Percentiles rank a stretch among this genome's conserved stretches.
Evolutionary conservation across 2,113 vertebrate species (phyloP).

Genomic region (Vombatus ursinus): DNA sequence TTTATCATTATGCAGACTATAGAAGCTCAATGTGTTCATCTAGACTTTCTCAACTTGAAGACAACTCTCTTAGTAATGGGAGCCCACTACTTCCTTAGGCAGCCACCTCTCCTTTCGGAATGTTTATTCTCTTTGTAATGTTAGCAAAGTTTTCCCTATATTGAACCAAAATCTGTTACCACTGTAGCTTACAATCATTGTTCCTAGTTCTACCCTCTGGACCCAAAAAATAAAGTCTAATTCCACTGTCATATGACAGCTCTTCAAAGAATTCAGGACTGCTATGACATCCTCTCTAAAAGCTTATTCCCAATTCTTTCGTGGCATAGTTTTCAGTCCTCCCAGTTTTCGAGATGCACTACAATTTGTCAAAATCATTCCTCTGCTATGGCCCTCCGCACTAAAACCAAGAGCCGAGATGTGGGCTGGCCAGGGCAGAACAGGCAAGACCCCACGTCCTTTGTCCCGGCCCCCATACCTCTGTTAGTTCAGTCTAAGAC

Average conservation of each 20-base stretch:
- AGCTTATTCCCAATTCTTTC: neutral
- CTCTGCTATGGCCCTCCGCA: neutral
- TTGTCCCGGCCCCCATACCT: neutral
- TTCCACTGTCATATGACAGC: neutral
- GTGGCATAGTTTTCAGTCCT: neutral
- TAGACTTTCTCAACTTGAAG: neutral
- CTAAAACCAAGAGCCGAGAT: neutral
- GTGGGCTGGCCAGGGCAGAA: neutral
- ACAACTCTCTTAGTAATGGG: neutral
- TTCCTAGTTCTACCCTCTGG: neutral
- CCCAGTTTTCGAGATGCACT: neutral
- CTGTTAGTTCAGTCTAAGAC: neutral
- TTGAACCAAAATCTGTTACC: neutral
- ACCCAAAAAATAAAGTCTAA: neutral
- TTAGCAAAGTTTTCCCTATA: neutral
- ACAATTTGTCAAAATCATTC: neutral
- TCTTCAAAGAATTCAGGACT: neutral
- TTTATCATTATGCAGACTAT: neutral
- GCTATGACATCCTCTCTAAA: neutral
- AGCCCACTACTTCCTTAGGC: neutral
- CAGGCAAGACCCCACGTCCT: neutral
- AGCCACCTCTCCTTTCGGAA: neutral
- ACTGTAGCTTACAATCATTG: neutral
- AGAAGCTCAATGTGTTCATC: neutral
- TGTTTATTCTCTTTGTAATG: neutral